These are phyloP conservation scores for Calcarius ornatus DNA, from an alignment of 2,113 vertebrate genomes.

Conservation along the genomic window DNA sequence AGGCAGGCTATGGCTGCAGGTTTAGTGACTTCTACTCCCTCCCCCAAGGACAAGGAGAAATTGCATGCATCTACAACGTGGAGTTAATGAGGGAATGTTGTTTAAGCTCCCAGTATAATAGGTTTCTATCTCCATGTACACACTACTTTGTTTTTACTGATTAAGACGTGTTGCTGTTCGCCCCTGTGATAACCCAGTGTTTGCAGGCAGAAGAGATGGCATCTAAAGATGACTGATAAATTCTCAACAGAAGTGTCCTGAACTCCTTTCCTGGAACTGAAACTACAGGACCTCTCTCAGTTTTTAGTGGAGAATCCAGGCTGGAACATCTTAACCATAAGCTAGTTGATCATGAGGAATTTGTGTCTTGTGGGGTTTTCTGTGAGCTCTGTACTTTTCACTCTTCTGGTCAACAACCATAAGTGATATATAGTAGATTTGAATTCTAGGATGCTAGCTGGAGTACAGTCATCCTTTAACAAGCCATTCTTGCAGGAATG, in stretches of 20 bases:
- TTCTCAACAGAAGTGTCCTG: background rate
- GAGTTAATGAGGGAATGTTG: background rate
- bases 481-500: background rate
- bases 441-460: background rate
- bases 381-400: background rate
- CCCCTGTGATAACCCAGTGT: accelerated
- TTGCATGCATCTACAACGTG: background rate
- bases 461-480: background rate
- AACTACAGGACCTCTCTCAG: background rate
- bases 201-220: background rate
- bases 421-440: background rate
- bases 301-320: background rate
- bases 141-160: background rate
- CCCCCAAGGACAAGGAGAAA: constrained; percentile 22
- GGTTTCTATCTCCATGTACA: background rate
- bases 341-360: background rate
- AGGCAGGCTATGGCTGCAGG: background rate
- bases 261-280: background rate
- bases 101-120: background rate
- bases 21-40: constrained; percentile 14
- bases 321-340: background rate
- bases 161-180: background rate
- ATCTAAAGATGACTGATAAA: background rate
- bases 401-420: background rate
- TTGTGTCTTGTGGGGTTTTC: background rate